phyloP scores from a whole-genome alignment of 2,888 invertebrate genomes.

The Odontocolon sp. region DNA sequence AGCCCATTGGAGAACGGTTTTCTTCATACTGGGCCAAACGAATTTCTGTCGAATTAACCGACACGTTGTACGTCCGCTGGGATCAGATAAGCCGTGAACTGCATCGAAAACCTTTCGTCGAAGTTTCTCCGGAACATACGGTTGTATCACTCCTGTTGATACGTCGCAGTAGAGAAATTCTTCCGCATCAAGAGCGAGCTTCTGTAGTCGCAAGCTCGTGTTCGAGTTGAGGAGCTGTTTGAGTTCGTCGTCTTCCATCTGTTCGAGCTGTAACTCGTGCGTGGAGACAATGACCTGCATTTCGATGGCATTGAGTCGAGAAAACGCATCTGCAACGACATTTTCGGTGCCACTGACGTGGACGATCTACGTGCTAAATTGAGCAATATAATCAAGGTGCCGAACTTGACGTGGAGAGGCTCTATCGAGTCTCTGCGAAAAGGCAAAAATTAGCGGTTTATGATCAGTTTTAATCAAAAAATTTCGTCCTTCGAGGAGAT shows the following conservation, averaged over 20 bases:
- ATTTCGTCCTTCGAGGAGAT: slow-evolving; percentile 44
- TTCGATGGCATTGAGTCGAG: slow-evolving; percentile 55
- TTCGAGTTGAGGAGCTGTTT: neutral
- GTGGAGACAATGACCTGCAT: slow-evolving; percentile 37
- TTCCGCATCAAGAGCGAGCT: neutral
- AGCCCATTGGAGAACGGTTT: slow-evolving; percentile 66
- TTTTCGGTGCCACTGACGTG: slow-evolving; percentile 56
- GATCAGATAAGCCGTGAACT: slow-evolving; percentile 58
- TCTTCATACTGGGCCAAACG: slow-evolving; percentile 66
- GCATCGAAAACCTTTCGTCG: slow-evolving; percentile 52
- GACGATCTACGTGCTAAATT: slow-evolving; percentile 47
- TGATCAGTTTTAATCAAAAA: slow-evolving; percentile 54
- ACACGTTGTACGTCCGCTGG: slow-evolving; percentile 51
- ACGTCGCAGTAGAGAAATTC: slow-evolving; percentile 49
- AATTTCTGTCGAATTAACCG: slow-evolving; percentile 61
- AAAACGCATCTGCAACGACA: slow-evolving; percentile 64
- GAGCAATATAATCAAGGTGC: slow-evolving; percentile 53
- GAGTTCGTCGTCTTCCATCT: slow-evolving; percentile 45
- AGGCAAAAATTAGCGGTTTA: slow-evolving; percentile 45
- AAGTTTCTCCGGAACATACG: slow-evolving; percentile 57
- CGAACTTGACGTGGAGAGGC: slow-evolving; percentile 53
- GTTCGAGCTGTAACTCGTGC: slow-evolving; percentile 26
- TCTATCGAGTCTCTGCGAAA: slow-evolving; percentile 35
- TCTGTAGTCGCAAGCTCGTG: slow-evolving; percentile 28
- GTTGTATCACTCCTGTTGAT: slow-evolving; percentile 45